Base-by-base conservation (phyloP, 2,113 vertebrate genomes). In the Oreochromis niloticus region DNA sequence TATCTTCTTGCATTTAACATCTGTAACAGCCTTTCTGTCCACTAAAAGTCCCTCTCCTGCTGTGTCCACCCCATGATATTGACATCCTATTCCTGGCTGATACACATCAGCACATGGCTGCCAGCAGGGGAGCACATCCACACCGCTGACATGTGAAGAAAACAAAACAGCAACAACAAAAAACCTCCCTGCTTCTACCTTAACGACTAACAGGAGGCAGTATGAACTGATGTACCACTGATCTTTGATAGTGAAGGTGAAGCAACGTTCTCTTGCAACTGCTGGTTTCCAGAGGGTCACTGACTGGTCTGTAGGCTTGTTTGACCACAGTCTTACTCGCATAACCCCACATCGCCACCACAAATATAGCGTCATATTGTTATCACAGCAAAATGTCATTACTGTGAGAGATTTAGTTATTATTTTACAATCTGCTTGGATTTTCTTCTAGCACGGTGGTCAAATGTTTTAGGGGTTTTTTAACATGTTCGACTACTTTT, bases 101-200 rank as follows among this genome's bases (percentile, higher is more conserved):
- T 88, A 48, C 86, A 78, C 86, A 81, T 90, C 82, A 80, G 68
- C 88, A 92, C 88, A 89, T 68, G 89, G 87, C 90, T 87, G 84
- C 86, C 94, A 95, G 94, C 87, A 59, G 91, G 95, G 85, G 63
- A 91, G 79, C 68, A 90, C 90, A 91, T 91, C 80, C 84, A 55
- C 78, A 88, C 81, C 82, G 39, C 78, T 92, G 92, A 95, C 90
- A 93, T 88, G 32, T 95, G 92, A 95, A 73, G 59, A 79, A 34
- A 41, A 56, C 59, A 75, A 63, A 27, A 56, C 59, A 59, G 34
- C 61, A 66, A 0, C 61, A 22, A 66, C 19, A 66, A 66, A 66
- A 66, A 50, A 0, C 27, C 52, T 9, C 13, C 43, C 16, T 36
- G 11, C 32, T 17, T 7, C 59, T 52, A n/a, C 19, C 61, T 63